Conservation (phyloP, 1,140 invertebrate genomes). For the Heliothis virescens region DNA sequence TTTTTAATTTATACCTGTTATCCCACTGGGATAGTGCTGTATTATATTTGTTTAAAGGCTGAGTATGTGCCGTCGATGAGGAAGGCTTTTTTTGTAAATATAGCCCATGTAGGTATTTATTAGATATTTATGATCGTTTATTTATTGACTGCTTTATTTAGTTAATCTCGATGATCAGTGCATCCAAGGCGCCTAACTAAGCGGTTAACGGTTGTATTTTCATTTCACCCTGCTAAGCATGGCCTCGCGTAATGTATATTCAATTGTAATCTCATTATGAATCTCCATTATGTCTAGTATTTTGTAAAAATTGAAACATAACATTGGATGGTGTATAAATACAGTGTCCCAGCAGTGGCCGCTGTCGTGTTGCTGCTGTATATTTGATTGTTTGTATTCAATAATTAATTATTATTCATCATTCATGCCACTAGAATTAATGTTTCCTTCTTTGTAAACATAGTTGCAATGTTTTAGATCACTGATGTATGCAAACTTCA, state of each 20-base stretch:
- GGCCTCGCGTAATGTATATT: conserved; percentile 79
- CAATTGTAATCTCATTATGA: conserved; percentile 83
- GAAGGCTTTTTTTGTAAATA: conserved; percentile 84
- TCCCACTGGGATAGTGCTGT: conserved; percentile 83
- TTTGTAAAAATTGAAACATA: conserved; percentile 78
- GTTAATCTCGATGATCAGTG: conserved; percentile 73
- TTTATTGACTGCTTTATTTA: conserved; percentile 86
- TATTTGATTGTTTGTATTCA: conserved; percentile 49
- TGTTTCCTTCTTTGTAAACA: conserved; percentile 37
- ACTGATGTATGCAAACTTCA: conserved; percentile 22
- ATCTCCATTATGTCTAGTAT: conserved; percentile 73
- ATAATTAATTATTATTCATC: conserved; percentile 37
- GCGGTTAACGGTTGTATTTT: conserved; percentile 79
- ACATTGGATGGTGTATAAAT: conserved; percentile 83
- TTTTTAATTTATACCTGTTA: conserved; percentile 85
- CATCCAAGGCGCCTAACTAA: conserved; percentile 75
- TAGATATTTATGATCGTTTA: conserved; percentile 86
- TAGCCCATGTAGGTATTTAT: conserved; percentile 86
- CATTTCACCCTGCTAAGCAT: conserved; percentile 82
- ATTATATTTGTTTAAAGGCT: conserved; percentile 84
- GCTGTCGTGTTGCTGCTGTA: conserved; percentile 49
- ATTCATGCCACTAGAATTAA: conserved; percentile 34
- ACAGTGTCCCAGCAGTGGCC: conserved; percentile 58
- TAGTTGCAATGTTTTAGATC: conserved; percentile 34
- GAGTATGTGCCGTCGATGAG: conserved; percentile 75